phyloP scores from a whole-genome alignment of 2,113 vertebrate genomes.

The Atractosteus spatula region DNA sequence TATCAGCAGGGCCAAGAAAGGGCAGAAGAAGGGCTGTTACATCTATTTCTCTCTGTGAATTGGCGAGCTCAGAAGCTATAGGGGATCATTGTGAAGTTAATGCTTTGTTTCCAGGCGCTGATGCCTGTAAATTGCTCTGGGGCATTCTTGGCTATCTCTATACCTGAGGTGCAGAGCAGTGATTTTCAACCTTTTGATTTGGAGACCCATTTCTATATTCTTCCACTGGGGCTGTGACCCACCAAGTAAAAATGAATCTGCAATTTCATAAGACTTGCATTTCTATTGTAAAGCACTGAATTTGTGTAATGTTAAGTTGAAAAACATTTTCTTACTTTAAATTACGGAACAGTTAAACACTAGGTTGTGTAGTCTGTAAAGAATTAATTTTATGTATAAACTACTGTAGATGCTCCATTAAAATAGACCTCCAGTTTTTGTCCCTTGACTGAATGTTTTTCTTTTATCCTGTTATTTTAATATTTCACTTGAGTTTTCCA shows the following conservation, averaged over 20 bases:
- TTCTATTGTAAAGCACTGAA: no score
- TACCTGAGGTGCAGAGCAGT: not conserved
- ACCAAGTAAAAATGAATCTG: not conserved
- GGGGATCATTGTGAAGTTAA: slow-evolving; percentile 36
- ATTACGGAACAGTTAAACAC: no score
- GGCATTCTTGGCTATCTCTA: slow-evolving; percentile 11
- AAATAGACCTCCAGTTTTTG: no score
- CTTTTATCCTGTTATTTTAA: no score
- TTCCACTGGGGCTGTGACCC: not conserved
- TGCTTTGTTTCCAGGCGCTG: slow-evolving; percentile 36
- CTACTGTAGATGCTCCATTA: no score
- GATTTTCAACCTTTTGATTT: not conserved
- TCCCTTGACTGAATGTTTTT: no score
- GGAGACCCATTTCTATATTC: no score
- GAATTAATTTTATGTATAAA: no score
- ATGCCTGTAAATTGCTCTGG: slow-evolving; percentile 38
- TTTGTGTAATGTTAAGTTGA: no score
- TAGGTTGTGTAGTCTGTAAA: no score
- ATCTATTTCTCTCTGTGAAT: slow-evolving; percentile 39
- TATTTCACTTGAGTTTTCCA: no score
- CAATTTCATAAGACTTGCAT: not conserved
- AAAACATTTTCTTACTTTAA: no score
- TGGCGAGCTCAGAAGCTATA: slow-evolving; percentile 18
- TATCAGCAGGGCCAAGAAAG: slow-evolving; percentile 11
- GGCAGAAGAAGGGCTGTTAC: slow-evolving; percentile 17